Conservation (phyloP, 2,888 invertebrate genomes). For the Andrena marginata region DNA sequence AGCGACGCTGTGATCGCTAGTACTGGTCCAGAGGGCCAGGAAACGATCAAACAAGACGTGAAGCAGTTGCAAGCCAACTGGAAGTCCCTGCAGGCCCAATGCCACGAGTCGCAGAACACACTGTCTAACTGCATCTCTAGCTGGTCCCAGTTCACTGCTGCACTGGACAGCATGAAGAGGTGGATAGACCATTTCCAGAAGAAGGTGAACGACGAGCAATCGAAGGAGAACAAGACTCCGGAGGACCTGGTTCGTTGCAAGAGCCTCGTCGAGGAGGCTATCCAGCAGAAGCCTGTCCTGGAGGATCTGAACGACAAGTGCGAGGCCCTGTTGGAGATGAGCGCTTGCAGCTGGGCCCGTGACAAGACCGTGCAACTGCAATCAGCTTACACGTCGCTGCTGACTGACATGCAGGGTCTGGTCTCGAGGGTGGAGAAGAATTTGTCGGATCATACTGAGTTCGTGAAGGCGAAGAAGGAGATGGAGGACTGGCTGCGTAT, state of each 20-base stretch:
- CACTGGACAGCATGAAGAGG: conserved; percentile 90
- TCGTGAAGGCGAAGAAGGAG: conserved; percentile 93
- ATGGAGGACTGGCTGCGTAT: conserved; percentile 93
- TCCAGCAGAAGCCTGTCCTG: conserved; percentile 91
- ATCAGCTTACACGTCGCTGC: conserved; percentile 91
- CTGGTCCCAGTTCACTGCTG: conserved; percentile 93
- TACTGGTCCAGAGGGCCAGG: conserved; percentile 94
- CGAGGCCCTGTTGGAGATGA: conserved; percentile 94
- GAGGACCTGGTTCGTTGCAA: conserved; percentile 92
- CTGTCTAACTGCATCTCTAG: conserved; percentile 91
- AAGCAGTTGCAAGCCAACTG: conserved; percentile 93
- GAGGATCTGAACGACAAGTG: conserved; percentile 95
- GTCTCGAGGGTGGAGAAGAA: conserved; percentile 96
- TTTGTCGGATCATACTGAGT: conserved; percentile 95
- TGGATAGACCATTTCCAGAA: conserved; percentile 91
- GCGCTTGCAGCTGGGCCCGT: conserved; percentile 93
- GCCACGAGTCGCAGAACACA: conserved; percentile 91
- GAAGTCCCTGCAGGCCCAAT: conserved; percentile 92
- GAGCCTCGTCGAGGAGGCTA: conserved; percentile 91
- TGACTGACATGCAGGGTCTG: conserved; percentile 92
- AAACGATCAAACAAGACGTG: conserved; percentile 92
- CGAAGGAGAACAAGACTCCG: conserved; percentile 91
- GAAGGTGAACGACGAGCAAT: conserved; percentile 88
- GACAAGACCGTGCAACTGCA: conserved; percentile 95
- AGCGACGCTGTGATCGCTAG: conserved; percentile 91